Evolutionary conservation across 2,797 vertebrate species (phyloP).

Genomic region (Lindbergichthys nudifrons): DNA sequence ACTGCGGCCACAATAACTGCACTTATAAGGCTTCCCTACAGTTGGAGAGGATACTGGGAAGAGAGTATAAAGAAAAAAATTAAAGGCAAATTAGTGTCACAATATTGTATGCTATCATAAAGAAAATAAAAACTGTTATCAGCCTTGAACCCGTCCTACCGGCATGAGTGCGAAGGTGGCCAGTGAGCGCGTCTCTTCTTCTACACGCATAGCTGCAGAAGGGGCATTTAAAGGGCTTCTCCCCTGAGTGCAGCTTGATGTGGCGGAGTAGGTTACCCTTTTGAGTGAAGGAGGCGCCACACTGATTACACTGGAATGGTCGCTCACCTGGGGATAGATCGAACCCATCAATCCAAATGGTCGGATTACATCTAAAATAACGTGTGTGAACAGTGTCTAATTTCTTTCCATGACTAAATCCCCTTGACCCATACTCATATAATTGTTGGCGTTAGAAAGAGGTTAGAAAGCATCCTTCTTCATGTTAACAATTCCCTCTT

Average conservation of each 20-base stretch:
- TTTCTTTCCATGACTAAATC: background rate
- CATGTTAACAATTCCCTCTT: too few relatives aligned
- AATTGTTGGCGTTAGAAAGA: background rate
- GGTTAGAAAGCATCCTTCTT: background rate
- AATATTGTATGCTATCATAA: background rate
- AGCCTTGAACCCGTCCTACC: slow-evolving; percentile 80
- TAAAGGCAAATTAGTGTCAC: background rate
- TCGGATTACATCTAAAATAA: background rate
- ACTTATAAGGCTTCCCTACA: slow-evolving; percentile 97
- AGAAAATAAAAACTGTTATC: background rate
- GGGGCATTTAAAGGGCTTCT: slow-evolving; percentile 98
- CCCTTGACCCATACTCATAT: background rate
- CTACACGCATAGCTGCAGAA: slow-evolving; percentile 98
- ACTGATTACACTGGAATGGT: slow-evolving; percentile 98
- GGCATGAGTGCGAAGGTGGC: slow-evolving; percentile 96
- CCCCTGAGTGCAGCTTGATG: slow-evolving; percentile 97
- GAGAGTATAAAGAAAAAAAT: slow-evolving; percentile 8
- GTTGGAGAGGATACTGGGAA: slow-evolving; percentile 93
- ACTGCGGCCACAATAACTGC: slow-evolving; percentile 97
- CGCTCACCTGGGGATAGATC: slow-evolving; percentile 88
- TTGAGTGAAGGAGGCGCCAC: slow-evolving; percentile 97
- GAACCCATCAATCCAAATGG: slow-evolving; percentile 42
- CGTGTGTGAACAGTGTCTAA: background rate
- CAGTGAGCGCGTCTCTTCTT: slow-evolving; percentile 93
- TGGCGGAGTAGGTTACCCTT: slow-evolving; percentile 98